These are phyloP conservation scores for Tragopan temminckii DNA, from an alignment of 2,797 vertebrate species.

Conservation along the genomic window DNA sequence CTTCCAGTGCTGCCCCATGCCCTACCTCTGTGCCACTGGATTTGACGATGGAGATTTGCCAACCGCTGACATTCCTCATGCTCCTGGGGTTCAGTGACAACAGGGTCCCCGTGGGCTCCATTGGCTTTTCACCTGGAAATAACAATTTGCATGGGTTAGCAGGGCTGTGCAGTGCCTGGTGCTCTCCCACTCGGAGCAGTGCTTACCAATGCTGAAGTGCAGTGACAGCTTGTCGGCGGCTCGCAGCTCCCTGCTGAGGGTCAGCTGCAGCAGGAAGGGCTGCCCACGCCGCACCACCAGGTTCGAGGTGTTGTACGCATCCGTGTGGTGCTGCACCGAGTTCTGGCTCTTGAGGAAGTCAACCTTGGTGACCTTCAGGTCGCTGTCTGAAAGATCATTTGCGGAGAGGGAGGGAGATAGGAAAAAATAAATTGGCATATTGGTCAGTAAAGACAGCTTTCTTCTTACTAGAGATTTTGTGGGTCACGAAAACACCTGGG, in stretches of 20 bases:
- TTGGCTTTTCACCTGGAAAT: constrained; percentile 52
- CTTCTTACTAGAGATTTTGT: not conserved
- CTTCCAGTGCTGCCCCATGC: not conserved
- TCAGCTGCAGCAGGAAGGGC: constrained; percentile 42
- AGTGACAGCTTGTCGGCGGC: not conserved
- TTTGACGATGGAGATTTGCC: constrained; percentile 28
- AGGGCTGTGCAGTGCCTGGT: fast-evolving
- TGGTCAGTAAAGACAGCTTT: not conserved
- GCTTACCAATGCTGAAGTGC: constrained; percentile 42
- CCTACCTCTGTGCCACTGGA: constrained; percentile 60
- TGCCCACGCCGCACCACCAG: constrained; percentile 70
- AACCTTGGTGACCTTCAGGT: constrained; percentile 26
- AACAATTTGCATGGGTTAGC: not conserved
- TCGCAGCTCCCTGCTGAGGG: constrained; percentile 19
- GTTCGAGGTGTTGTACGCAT: constrained; percentile 14
- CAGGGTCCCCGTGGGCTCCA: constrained; percentile 16
- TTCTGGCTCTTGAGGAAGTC: constrained; percentile 67
- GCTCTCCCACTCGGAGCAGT: fast-evolving
- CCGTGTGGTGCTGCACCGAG: not conserved
- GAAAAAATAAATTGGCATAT: not conserved
- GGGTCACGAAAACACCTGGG: not conserved
- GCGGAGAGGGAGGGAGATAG: not conserved
- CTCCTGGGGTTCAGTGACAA: not conserved
- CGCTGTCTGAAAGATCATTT: not conserved
- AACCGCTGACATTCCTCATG: not conserved